Evolutionary conservation across 2,888 invertebrate species (phyloP).

Genomic region (Anthoptus insignis): DNA sequence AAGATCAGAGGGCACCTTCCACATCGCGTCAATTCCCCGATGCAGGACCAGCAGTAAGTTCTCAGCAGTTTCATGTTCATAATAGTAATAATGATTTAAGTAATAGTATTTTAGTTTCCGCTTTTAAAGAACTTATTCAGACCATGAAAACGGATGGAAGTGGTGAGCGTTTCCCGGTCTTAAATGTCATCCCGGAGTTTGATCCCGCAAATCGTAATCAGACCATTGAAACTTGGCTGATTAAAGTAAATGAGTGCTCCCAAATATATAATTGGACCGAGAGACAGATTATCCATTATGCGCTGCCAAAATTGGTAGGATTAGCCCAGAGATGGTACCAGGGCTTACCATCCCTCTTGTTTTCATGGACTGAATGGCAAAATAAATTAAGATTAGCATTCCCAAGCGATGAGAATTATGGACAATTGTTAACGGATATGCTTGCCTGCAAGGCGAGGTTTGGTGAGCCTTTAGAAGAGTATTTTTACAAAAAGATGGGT

Average conservation of each 20-base stretch:
- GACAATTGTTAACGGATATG: constrained; percentile 16
- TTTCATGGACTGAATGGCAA: constrained; percentile 26
- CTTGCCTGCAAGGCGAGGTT: constrained; percentile 15
- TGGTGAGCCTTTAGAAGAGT: constrained; percentile 36
- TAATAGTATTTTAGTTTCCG: neutral
- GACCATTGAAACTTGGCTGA: constrained; percentile 6
- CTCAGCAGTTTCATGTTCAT: neutral
- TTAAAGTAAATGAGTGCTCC: constrained; percentile 19
- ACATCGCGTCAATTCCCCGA: neutral
- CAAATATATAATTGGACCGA: constrained; percentile 22
- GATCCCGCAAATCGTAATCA: constrained; percentile 14
- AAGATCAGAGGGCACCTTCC: neutral
- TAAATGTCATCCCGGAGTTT: constrained; percentile 20
- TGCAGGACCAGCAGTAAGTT: constrained; percentile 3
- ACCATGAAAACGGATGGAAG: constrained; percentile 8
- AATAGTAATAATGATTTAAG: neutral
- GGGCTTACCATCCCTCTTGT: constrained; percentile 10
- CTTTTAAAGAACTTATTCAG: constrained; percentile 21
- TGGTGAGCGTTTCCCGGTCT: constrained; percentile 9
- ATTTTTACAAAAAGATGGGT: constrained; percentile 43
- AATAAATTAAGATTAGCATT: constrained; percentile 16
- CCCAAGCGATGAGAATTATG: constrained; percentile 20
- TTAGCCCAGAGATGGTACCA: constrained; percentile 22
- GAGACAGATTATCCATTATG: constrained; percentile 21
- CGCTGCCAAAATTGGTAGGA: constrained; percentile 15